These are phyloP conservation scores for Busarellus nigricollis DNA, from an alignment of 2,797 vertebrate species.

Conservation along the genomic window DNA sequence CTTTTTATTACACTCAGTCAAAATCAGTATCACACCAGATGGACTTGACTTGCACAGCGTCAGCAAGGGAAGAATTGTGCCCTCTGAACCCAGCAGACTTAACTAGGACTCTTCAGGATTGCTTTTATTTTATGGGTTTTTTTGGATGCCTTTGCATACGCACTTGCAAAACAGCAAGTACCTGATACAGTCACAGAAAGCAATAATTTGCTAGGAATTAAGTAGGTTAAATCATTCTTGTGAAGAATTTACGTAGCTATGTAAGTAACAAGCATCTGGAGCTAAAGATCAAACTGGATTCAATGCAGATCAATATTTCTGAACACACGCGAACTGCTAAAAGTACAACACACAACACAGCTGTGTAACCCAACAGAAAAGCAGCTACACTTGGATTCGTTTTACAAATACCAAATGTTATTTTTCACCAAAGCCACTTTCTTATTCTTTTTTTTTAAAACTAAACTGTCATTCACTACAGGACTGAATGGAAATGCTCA, in stretches of 20 bases:
- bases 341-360: background rate
- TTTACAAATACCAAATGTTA: background rate
- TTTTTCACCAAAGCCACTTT: background rate
- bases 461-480: background rate
- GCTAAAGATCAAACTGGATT: background rate
- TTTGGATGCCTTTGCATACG: background rate
- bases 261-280: background rate
- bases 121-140: background rate
- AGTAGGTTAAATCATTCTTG: background rate
- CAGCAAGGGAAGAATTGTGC: background rate
- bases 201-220: background rate
- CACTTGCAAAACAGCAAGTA: background rate
- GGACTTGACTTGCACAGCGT: background rate
- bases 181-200: background rate
- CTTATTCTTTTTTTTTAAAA: background rate
- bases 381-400: background rate
- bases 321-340: background rate
- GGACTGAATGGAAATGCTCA: slow-evolving; percentile 20
- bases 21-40: background rate
- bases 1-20: background rate
- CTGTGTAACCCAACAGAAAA: background rate
- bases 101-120: background rate
- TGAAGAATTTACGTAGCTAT: background rate
- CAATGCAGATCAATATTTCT: background rate
- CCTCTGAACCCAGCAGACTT: background rate